These are phyloP conservation scores for Prorops nasuta DNA, from an alignment of 1,140 invertebrate species.

Conservation along the genomic window DNA sequence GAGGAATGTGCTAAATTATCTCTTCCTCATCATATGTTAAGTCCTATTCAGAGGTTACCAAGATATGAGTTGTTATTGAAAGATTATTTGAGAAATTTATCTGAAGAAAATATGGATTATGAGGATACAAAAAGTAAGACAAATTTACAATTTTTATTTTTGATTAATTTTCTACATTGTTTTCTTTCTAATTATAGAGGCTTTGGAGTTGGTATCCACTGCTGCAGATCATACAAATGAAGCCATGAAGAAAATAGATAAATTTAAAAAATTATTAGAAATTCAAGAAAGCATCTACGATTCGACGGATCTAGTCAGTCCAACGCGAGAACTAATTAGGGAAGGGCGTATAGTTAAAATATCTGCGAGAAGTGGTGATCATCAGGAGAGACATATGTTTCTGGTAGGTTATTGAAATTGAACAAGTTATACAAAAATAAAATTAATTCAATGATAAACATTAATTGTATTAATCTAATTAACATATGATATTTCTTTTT, in stretches of 20 bases:
- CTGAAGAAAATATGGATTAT: slow-evolving; percentile 63
- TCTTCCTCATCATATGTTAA: slow-evolving; percentile 73
- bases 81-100: slow-evolving; percentile 66
- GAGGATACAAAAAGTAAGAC: slow-evolving; percentile 61
- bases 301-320: slow-evolving; percentile 68
- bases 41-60: slow-evolving; percentile 74
- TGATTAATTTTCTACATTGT: neutral
- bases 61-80: slow-evolving; percentile 69
- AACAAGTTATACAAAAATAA: slow-evolving; percentile 7
- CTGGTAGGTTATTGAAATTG: slow-evolving; percentile 56
- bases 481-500: slow-evolving; percentile 44
- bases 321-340: slow-evolving; percentile 67
- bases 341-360: slow-evolving; percentile 69
- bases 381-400: slow-evolving; percentile 70
- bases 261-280: slow-evolving; percentile 53
- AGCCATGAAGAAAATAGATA: slow-evolving; percentile 63
- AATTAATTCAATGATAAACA: slow-evolving; percentile 11
- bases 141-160: slow-evolving; percentile 4
- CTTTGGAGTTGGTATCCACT: slow-evolving; percentile 68
- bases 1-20: slow-evolving; percentile 65
- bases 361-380: slow-evolving; percentile 65
- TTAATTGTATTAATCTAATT: neutral
- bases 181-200: slow-evolving; percentile 48
- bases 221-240: slow-evolving; percentile 77
- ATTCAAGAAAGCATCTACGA: slow-evolving; percentile 57